phyloP scores from a whole-genome alignment of 1,140 invertebrate species.

The Plectus sambesii region DNA sequence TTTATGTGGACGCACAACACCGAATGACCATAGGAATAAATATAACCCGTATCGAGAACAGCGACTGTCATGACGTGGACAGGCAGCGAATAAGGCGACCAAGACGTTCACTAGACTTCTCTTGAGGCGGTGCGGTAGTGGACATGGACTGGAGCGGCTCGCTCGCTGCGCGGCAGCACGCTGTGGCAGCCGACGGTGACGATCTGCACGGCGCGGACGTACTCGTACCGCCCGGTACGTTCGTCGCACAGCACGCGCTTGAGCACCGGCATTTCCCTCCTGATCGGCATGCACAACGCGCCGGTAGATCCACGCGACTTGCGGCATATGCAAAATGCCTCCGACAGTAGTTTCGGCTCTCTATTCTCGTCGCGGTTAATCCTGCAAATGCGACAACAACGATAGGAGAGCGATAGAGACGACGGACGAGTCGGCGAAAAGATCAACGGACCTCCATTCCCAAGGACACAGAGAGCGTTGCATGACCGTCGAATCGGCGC shows the following conservation, averaged over 20 bases:
- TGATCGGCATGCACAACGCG: conserved; percentile 19
- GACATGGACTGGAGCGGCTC: too few species aligned
- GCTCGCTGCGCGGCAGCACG: conserved; percentile 18
- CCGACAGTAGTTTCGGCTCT: conserved; percentile 17
- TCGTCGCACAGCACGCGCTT: conserved; percentile 14
- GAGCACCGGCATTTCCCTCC: conserved; percentile 12
- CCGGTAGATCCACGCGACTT: conserved; percentile 15
- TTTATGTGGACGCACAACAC: too few species aligned
- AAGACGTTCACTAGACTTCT: too few species aligned
- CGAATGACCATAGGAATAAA: too few species aligned
- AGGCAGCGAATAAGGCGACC: too few species aligned
- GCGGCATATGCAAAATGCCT: conserved; percentile 17
- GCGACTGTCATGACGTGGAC: too few species aligned
- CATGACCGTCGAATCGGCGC: conserved; percentile 8
- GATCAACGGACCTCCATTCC: conserved; percentile 17
- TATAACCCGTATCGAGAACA: too few species aligned
- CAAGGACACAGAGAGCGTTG: conserved; percentile 18
- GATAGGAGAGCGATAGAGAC: too few species aligned
- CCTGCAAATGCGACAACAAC: too few species aligned
- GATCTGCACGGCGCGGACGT: conserved; percentile 16
- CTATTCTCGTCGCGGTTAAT: conserved; percentile 17
- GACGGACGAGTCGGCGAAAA: too few species aligned
- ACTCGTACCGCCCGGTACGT: conserved; percentile 16
- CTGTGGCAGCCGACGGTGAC: conserved; percentile 21
- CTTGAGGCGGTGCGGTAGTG: too few species aligned